Base-by-base conservation (phyloP, 2,888 invertebrate genomes). In the Syrista parreyssii region DNA sequence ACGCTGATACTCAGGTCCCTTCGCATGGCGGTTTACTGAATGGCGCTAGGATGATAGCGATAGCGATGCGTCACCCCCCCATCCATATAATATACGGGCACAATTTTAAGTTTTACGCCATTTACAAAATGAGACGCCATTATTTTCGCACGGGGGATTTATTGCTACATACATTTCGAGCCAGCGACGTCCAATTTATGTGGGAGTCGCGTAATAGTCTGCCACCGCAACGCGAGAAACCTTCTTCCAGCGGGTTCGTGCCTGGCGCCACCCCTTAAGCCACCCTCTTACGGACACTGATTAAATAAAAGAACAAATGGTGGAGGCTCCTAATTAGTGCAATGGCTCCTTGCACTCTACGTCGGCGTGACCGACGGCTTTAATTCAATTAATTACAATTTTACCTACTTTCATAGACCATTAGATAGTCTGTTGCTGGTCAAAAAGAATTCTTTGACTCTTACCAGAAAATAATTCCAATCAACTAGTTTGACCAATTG, bases 121-220 rank as follows among this genome's bases (percentile, higher is more conserved):
- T 91, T 91, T 91, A 88, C 90, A 90, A 90, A 91, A 91, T 91
- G 91, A 91, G 90, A 88, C 87, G 86, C 90, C 90, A 89, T 91
- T 91, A 91, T 91, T 91, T 91, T 89, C 86, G 86, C 83, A 82
- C 79, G 83, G 79, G 80, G 85, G 88, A 91, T 91, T 91, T 91
- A 91, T 90, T 88, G 88, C 88, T 88, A 88, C 89, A 88, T 88
- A 89, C 89, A 90, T 89, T 88, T 86, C 84, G 85, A 85, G 88
- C 83, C 85, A 87, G 87, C 86, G 87, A 88, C 87, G 84, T 87
- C 86, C 89, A 89, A 90, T 90, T 90, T 90, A 90, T 89, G 88
- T 89, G 88, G 88, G 88, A 90, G 88, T 87, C 88, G 86, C 89
- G 89, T 89, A 90, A 90, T 90, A 89, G 90, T 89, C 89, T 87